Evolutionary conservation across 2,113 vertebrate species (phyloP), one percentile per base, ranked within the genome.

Genomic region (Ictalurus punctatus): DNA sequence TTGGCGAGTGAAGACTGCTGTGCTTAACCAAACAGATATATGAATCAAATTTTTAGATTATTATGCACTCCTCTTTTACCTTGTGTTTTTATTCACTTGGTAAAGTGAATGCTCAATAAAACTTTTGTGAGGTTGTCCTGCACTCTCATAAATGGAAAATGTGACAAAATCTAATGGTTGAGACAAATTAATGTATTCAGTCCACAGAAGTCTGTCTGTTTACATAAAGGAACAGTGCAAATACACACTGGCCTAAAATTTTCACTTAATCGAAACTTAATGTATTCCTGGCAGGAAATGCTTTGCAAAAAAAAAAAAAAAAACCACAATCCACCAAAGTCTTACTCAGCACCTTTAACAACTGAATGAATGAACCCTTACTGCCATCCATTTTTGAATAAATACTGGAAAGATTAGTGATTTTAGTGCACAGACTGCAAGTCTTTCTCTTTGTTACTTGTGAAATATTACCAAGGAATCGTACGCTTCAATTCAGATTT

Each of bases 391-490:
- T 74, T 14, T 80, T 44, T 78, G 34, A 87, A 87, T 80, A 65
- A 65, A 44, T 63, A 80, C 44, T n/a, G 21, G 65, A 86, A 86
- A 86, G 19, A 30, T 83, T 40, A n/a, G 23, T 59, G 56, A 59
- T 63, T 40, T 63, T 44, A 63, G 81, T 63, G 81, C 81, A 63
- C 8, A 23, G 13, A 25, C 81, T 83, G 81, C 81, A 44, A 83
- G 19, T 19, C 30, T 58, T 63, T 59, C 87, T 78, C 83, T 59
- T 17, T 87, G 34, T 59, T 84, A 80, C 37, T 19, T 92, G 54
- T 93, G 71, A 90, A 92, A 90, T 56, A 89, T 90, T 90, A 80
- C 56, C 58, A 80, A 58, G 84, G 21, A 58, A 73, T n/a, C 21
- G 8, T 65, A 37, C 67, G 25, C 59, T 84, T 84, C 69, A 81